Evolutionary conservation across 1,140 invertebrate species (phyloP).

Genomic region (Aporrectodea caliginosa): DNA sequence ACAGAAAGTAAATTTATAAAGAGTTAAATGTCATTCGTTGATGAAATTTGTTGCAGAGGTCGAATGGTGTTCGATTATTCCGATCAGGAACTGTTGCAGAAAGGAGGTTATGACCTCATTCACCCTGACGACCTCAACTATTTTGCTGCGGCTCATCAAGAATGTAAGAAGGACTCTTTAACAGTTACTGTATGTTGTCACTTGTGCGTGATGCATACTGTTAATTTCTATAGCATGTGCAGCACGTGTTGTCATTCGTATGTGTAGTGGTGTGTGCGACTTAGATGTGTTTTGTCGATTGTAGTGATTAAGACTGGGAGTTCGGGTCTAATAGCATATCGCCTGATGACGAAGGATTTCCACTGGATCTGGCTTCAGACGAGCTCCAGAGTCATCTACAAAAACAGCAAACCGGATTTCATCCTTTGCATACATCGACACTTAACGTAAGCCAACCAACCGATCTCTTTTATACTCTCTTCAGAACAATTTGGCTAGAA

Average conservation of each 20-base stretch:
- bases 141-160: constrained; percentile 96
- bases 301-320: constrained; percentile 96
- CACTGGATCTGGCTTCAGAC: constrained; percentile 97
- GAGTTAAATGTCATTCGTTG: too few relatives aligned
- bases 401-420: constrained; percentile 98
- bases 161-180: constrained; percentile 81
- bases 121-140: constrained; percentile 95
- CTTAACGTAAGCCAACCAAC: constrained; percentile 72
- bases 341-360: constrained; percentile 83
- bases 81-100: constrained; percentile 82
- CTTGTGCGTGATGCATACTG: too few relatives aligned
- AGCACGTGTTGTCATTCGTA: too few relatives aligned
- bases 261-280: too few relatives aligned
- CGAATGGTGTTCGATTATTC: constrained; percentile 90
- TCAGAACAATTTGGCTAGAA: too few relatives aligned
- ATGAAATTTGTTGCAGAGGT: constrained; percentile 73
- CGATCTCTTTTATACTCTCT: too few relatives aligned
- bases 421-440: constrained; percentile 96
- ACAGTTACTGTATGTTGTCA: too few relatives aligned
- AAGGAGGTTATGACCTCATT: constrained; percentile 93
- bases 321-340: constrained; percentile 95
- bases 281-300: too few relatives aligned
- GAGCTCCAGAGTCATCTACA: constrained; percentile 92
- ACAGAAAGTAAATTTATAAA: too few relatives aligned
- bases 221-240: too few relatives aligned